Base-by-base conservation (phyloP, 2,888 invertebrate species). In the Nycteola revayana region DNA sequence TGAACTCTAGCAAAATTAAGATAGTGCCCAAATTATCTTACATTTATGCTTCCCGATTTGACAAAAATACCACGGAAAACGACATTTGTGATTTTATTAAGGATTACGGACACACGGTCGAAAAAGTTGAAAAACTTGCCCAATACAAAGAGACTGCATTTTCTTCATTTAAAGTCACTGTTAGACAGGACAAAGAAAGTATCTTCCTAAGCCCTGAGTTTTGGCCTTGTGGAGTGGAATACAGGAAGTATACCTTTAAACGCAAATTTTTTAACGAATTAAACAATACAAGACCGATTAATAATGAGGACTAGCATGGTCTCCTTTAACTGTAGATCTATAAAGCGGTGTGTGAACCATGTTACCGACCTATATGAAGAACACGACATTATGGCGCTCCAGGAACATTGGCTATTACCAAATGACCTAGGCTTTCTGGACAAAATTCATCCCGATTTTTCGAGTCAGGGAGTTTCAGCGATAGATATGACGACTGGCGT, bases 321-420 rank as follows among this genome's bases (percentile, higher is more conserved):
- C 1, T 30, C 30, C 1, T 24, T 30, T 9, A 24, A 30, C 9
- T 30, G 30, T 3, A 2, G 30, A 24, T 30, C 30, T 4, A 9
- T 30, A 18, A 24, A 25, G 11, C 23, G 30, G 4, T 18, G 18
- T 7, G n/a, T 9, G 9, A 9, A 7, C 1, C 28, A 28, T 20
- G 18, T 28, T 3, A 9, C 18, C 5, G 18, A 28, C 1, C 28
- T 28, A 6, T 28, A 20, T 18, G 10, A 28, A 5, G 7, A 20
- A 7, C 18, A 30, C 10, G 30, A 30, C 2, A 9, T 30, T 0
- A 30, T 30, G 9, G 30, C 30, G 1, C 30, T 30, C 1, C 30
- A 30, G 7, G 30, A 30, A 17, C 30, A 30, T 18, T 30, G 30
- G 30, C n/a, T 30, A 1, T 1, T 24, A 3, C 30, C 30, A 1